Percentiles rank a stretch among this genome's conserved stretches.
Evolutionary conservation across 2,888 invertebrate species (phyloP).

Genomic region (Dorcus hopei): DNA sequence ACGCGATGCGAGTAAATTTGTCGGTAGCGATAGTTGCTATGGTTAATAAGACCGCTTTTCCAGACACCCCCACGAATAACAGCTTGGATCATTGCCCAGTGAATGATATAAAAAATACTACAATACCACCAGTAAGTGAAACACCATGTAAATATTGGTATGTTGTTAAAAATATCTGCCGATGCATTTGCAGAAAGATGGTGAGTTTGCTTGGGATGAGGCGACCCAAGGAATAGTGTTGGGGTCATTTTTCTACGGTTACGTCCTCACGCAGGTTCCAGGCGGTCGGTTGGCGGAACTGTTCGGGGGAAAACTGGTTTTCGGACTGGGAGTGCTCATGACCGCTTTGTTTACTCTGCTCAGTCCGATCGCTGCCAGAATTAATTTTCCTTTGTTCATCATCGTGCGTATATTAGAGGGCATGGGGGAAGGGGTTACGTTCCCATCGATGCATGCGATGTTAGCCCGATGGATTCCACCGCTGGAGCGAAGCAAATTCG

Average conservation of each 20-base stretch:
- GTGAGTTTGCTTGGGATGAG: slow-evolving; percentile 77
- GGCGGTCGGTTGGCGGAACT: slow-evolving; percentile 81
- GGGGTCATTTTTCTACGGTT: slow-evolving; percentile 82
- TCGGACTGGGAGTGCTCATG: slow-evolving; percentile 75
- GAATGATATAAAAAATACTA: slow-evolving; percentile 41
- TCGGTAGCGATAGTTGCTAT: slow-evolving; percentile 94
- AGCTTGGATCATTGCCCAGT: slow-evolving; percentile 62
- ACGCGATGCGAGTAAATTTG: slow-evolving; percentile 86
- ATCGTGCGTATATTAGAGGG: slow-evolving; percentile 77
- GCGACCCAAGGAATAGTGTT: slow-evolving; percentile 75
- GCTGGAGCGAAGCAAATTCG: slow-evolving; percentile 84
- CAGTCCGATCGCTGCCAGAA: slow-evolving; percentile 76
- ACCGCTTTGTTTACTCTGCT: slow-evolving; percentile 80
- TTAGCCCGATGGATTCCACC: slow-evolving; percentile 92
- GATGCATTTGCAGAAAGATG: slow-evolving; percentile 54
- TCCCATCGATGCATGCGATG: slow-evolving; percentile 93
- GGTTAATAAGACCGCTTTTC: slow-evolving; percentile 73
- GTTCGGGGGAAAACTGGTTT: slow-evolving; percentile 84
- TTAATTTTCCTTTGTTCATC: slow-evolving; percentile 66
- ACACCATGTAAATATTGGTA: background rate
- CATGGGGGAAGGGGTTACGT: slow-evolving; percentile 85
- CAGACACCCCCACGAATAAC: slow-evolving; percentile 53
- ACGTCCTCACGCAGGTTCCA: slow-evolving; percentile 78
- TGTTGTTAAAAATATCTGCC: background rate
- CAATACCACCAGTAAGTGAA: slow-evolving; percentile 8